phyloP scores from a whole-genome alignment of 2,113 vertebrate genomes.

The Chitala chitala region DNA sequence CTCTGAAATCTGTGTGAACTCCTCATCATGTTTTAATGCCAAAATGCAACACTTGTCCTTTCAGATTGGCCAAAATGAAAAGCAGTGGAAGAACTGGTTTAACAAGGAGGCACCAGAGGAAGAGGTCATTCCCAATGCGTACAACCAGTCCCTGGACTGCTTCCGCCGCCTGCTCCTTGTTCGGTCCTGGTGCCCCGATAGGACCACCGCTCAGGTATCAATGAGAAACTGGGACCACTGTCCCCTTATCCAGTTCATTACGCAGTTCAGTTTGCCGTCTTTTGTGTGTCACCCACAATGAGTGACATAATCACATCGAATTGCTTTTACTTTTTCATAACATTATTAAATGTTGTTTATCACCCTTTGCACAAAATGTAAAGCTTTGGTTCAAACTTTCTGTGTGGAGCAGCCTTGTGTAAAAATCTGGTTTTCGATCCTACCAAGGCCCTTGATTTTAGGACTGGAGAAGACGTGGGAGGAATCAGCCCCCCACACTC shows the following conservation, averaged over 20 bases:
- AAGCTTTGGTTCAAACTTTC: not conserved
- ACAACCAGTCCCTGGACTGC: constrained; percentile 78
- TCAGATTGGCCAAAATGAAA: constrained; percentile 82
- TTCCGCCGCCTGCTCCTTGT: constrained; percentile 86
- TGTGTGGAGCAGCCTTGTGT: not conserved
- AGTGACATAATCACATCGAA: not conserved
- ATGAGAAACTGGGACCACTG: not conserved
- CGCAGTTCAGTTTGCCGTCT: too few relatives aligned
- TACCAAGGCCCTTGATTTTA: constrained; percentile 76
- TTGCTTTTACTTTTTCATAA: not conserved
- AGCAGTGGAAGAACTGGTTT: constrained; percentile 92
- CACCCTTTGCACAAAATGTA: not conserved
- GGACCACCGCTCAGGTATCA: constrained; percentile 89
- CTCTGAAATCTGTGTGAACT: too few relatives aligned
- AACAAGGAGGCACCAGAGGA: constrained; percentile 92
- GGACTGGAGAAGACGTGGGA: constrained; percentile 90
- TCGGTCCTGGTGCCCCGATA: constrained; percentile 92
- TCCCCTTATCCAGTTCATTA: not conserved
- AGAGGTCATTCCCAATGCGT: constrained; percentile 76
- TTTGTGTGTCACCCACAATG: not conserved
- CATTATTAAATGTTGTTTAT: not conserved
- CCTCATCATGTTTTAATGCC: not conserved
- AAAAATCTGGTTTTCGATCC: constrained; percentile 14
- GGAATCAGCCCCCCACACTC: constrained; percentile 80
- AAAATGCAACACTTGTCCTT: not conserved